Evolutionary conservation across 2,113 vertebrate species (phyloP), one percentile per base, ranked within the genome.

Genomic region (Setophaga petechia): DNA sequence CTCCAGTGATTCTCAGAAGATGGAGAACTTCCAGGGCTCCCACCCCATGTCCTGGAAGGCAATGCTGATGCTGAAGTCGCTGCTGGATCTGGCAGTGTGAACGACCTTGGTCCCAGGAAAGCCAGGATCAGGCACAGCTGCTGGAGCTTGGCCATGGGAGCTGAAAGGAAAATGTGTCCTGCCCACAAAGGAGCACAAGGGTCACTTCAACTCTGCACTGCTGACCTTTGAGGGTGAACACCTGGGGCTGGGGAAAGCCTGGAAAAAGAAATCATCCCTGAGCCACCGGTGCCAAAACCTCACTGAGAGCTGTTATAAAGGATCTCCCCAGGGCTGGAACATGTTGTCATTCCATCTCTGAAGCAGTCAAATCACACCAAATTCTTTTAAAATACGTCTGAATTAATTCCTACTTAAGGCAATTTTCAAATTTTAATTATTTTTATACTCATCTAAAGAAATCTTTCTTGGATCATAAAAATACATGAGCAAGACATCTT

Each of bases 401-500:
- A 65, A 84, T 89, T 51, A 51, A 80, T 46, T 89, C 14, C 33
- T 75, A 39, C 35, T 52, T 63, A 37, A 84, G 12, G 13, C 7
- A 43, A 23, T 55, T 84, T 63, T 73, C 31, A 87, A 57, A 84
- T 68, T 54, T 35, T 30, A 79, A 61, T 15, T 65, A 31, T 57
- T 61, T 85, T 33, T 21, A 24, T 35, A 77, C 21, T 68, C 2
- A 62, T 15, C 54, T 49, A 28, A 75, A 63, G 62, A 93, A 87
- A 75, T 47, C 19, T 44, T 86, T 43, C 59, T 33, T 28, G 37
- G 43, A 84, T 9, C 20, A 76, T 39, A 72, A 61, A 55, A 22
- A 82, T 18, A 71, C 0, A 0, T n/a, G 30, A 85, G 22, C 1
- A 14, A 66, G n/a, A 9, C 47, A 51, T 12, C 37, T 41, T 18